A percentile compares a stretch with the other conserved stretches of the same genome.
phyloP scores from a whole-genome alignment of 2,888 invertebrate species.

The Disparrhopalites patrizii region DNA sequence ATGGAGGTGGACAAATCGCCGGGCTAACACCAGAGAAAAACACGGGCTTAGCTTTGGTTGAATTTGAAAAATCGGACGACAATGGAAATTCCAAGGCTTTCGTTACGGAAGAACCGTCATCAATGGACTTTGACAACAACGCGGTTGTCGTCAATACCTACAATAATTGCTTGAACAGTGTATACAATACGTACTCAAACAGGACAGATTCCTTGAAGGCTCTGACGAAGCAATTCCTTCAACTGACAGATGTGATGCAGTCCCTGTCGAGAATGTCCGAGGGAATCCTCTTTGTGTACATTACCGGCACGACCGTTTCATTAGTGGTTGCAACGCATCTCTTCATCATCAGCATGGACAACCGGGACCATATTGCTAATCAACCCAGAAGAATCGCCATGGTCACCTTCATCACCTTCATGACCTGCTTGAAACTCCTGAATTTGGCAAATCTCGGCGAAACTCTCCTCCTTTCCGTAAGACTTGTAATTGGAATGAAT shows the following conservation, averaged over 20 bases:
- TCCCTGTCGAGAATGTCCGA: background rate
- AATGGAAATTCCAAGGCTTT: no score
- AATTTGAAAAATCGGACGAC: no score
- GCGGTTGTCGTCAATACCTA: no score
- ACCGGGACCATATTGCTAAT: background rate
- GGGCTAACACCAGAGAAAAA: no score
- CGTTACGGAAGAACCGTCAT: no score
- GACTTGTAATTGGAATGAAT: background rate
- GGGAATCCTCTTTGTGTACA: background rate
- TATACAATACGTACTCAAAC: no score
- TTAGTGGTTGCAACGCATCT: background rate
- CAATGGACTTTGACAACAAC: no score
- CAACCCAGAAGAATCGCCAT: background rate
- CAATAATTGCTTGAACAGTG: no score
- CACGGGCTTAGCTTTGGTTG: no score
- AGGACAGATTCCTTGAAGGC: no score
- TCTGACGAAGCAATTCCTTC: background rate
- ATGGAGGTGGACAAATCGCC: no score
- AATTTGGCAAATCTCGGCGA: conserved; percentile 1
- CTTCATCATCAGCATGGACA: background rate
- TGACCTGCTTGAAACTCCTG: background rate
- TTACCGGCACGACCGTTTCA: background rate
- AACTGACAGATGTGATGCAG: background rate
- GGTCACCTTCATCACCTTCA: background rate
- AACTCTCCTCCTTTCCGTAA: background rate